Evolutionary conservation across 2,113 vertebrate species (phyloP).

Genomic region (Lophius piscatorius): DNA sequence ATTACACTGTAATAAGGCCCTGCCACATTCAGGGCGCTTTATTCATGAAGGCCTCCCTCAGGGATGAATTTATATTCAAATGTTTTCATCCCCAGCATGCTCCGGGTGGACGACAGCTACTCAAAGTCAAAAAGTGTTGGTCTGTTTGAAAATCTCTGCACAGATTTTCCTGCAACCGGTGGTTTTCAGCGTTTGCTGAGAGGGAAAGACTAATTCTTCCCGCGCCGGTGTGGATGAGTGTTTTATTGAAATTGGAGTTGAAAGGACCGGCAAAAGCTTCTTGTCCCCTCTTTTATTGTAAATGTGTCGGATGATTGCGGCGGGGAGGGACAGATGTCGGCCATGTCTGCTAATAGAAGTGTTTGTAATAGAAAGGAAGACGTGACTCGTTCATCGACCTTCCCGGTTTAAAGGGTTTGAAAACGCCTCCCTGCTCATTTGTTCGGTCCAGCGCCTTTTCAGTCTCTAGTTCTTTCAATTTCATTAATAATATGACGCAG

Average conservation of each 20-base stretch:
- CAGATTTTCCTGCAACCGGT: constrained; percentile 36
- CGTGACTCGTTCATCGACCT: not conserved
- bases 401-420: constrained; percentile 31
- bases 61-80: constrained; percentile 71
- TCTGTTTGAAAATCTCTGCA: constrained; percentile 11
- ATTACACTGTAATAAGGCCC: constrained; percentile 63
- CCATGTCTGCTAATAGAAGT: constrained; percentile 51
- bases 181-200: constrained; percentile 46
- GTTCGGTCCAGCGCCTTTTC: no score
- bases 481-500: no score
- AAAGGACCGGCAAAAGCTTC: constrained; percentile 56
- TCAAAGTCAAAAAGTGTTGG: constrained; percentile 32
- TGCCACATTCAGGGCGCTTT: constrained; percentile 48
- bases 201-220: constrained; percentile 52
- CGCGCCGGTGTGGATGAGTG: constrained; percentile 46
- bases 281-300: constrained; percentile 49
- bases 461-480: no score
- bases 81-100: constrained; percentile 40
- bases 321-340: not conserved
- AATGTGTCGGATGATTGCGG: constrained; percentile 42
- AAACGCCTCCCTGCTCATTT: constrained; percentile 27
- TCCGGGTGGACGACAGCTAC: constrained; percentile 43
- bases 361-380: constrained; percentile 37
- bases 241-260: constrained; percentile 50
- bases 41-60: constrained; percentile 44